A percentile compares a stretch with the other conserved stretches of the same genome.
Conservation (phyloP, 2,888 invertebrate genomes). For the Drosophila nigricruria region DNA sequence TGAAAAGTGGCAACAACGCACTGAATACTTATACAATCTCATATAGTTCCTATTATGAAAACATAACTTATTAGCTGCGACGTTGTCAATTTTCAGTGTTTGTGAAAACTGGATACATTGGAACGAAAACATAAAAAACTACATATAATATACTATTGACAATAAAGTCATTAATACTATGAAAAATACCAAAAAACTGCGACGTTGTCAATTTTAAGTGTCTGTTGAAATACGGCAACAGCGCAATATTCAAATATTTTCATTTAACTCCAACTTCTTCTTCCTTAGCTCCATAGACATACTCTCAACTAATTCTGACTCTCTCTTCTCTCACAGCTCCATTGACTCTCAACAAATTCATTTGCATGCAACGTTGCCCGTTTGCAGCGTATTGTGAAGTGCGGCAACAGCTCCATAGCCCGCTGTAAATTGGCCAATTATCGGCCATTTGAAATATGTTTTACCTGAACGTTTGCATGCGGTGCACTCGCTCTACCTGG, state of each 20-base stretch:
- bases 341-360: not conserved
- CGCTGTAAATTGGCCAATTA: conserved; percentile 82
- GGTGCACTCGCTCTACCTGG: conserved; percentile 55
- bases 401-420: conserved; percentile 40
- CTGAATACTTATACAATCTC: too few relatives aligned
- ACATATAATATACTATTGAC: too few relatives aligned
- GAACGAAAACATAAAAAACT: too few relatives aligned
- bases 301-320: too few relatives aligned
- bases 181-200: not conserved
- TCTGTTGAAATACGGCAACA: not conserved
- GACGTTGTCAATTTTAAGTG: conserved; percentile 8
- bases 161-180: not conserved
- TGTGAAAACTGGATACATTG: not conserved
- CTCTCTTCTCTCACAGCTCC: not conserved
- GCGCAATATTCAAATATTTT: not conserved
- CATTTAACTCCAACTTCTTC: not conserved
- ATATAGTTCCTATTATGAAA: too few relatives aligned
- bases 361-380: conserved; percentile 50
- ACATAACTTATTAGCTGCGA: too few relatives aligned
- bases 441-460: conserved; percentile 74
- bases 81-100: conserved; percentile 5
- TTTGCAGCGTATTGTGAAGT: conserved; percentile 36
- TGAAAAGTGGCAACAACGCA: not conserved
- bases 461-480: conserved; percentile 61
- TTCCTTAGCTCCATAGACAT: too few relatives aligned